Evolutionary conservation across 2,797 vertebrate species (phyloP).

Genomic region (Ficedula albicollis): DNA sequence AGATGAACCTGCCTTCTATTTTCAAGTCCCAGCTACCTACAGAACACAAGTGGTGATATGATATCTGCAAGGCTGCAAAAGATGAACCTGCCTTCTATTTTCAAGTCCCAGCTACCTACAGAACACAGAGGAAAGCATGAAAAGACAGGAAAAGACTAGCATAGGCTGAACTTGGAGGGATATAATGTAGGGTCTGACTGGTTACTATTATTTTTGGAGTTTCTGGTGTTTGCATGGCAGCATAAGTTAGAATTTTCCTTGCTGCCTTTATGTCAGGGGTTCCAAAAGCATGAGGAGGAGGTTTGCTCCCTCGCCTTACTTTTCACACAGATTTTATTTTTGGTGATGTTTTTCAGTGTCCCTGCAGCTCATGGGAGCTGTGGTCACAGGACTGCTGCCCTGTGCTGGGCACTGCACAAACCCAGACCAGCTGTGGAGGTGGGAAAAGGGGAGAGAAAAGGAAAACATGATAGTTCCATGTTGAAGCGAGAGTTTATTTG

Average conservation of each 20-base stretch:
- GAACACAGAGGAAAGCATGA: background rate
- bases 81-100: constrained; percentile 27
- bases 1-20: constrained; percentile 24
- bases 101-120: background rate
- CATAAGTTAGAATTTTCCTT: background rate
- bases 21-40: background rate
- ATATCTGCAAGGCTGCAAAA: constrained; percentile 38
- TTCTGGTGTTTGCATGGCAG: background rate
- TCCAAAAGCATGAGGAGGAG: background rate
- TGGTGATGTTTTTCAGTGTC: background rate
- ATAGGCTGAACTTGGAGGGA: background rate
- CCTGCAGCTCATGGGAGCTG: background rate
- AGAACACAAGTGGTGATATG: constrained; percentile 1
- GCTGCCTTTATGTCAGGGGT: background rate
- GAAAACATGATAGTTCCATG: background rate
- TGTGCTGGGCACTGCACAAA: background rate
- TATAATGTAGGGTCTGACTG: background rate
- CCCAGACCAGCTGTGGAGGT: background rate
- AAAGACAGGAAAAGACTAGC: background rate
- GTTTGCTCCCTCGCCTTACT: background rate
- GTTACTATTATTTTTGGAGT: background rate
- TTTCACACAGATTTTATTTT: background rate
- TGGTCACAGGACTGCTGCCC: background rate
- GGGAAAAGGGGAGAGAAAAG: background rate
- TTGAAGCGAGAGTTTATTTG: background rate